These are phyloP conservation scores for Myotis vivesi DNA, from an alignment of 2,797 vertebrate genomes.

Conservation along the genomic window DNA sequence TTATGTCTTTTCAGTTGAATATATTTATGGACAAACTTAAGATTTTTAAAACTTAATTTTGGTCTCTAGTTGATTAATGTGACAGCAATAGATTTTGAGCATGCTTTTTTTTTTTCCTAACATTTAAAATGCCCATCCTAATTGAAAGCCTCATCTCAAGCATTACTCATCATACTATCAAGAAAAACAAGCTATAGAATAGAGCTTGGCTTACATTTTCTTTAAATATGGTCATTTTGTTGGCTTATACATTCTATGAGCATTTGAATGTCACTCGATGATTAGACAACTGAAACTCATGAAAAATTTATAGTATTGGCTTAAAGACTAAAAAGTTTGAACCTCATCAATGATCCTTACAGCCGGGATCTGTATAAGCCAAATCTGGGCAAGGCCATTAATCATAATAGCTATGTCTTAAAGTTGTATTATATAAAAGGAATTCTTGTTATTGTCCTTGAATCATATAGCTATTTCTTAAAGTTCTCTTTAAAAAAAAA, in stretches of 20 bases:
- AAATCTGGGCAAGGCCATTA: background rate
- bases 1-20: background rate
- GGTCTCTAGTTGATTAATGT: background rate
- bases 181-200: background rate
- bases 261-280: background rate
- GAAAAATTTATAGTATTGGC: background rate
- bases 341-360: background rate
- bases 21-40: background rate
- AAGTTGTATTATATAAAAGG: background rate
- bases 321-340: background rate
- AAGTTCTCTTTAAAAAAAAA: background rate
- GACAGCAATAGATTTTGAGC: background rate
- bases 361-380: background rate
- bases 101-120: background rate
- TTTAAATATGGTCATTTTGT: background rate
- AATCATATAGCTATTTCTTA: background rate
- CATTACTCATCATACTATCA: background rate
- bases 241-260: background rate
- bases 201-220: background rate
- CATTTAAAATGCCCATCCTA: background rate
- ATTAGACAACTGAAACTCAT: background rate
- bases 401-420: background rate
- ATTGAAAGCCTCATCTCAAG: background rate
- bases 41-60: background rate
- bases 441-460: background rate